These are phyloP conservation scores for Channallabes apus DNA, from an alignment of 2,797 vertebrate species.

Conservation along the genomic window DNA sequence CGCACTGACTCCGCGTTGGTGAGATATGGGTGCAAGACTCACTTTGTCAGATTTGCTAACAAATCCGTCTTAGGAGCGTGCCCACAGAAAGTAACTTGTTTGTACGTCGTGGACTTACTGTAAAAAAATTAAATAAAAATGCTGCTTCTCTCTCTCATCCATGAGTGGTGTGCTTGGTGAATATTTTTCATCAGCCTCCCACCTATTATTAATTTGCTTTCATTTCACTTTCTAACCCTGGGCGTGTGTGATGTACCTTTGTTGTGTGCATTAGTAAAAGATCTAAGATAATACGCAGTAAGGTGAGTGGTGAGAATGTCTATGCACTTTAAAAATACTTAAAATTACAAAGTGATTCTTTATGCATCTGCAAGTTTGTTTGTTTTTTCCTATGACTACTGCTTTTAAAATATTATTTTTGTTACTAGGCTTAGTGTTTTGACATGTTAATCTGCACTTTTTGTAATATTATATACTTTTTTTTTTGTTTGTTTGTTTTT, in stretches of 20 bases:
- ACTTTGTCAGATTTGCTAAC: too few relatives aligned
- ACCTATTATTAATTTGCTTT: slow-evolving; percentile 32
- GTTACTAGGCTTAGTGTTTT: background rate
- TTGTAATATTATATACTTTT: background rate
- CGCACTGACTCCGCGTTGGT: too few relatives aligned
- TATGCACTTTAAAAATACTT: background rate
- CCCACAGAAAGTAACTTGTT: too few relatives aligned
- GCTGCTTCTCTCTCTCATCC: slow-evolving; percentile 22
- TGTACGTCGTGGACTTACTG: too few relatives aligned
- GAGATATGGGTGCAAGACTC: too few relatives aligned
- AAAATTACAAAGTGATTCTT: background rate
- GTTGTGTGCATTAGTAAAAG: background rate
- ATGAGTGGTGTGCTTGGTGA: slow-evolving; percentile 38
- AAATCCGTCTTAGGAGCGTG: too few relatives aligned
- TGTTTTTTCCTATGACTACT: background rate
- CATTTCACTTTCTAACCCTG: slow-evolving; percentile 43
- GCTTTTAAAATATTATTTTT: background rate
- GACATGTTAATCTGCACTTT: too few relatives aligned
- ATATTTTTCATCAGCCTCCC: slow-evolving; percentile 21
- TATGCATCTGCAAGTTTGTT: background rate
- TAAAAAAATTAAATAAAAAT: background rate
- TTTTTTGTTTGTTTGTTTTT: background rate
- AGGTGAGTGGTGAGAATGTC: background rate
- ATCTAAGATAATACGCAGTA: slow-evolving; percentile 39
- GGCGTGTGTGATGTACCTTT: slow-evolving; percentile 40